Base-by-base conservation (phyloP, 2,797 vertebrate genomes). In the Oreonectes daqikongensis region DNA sequence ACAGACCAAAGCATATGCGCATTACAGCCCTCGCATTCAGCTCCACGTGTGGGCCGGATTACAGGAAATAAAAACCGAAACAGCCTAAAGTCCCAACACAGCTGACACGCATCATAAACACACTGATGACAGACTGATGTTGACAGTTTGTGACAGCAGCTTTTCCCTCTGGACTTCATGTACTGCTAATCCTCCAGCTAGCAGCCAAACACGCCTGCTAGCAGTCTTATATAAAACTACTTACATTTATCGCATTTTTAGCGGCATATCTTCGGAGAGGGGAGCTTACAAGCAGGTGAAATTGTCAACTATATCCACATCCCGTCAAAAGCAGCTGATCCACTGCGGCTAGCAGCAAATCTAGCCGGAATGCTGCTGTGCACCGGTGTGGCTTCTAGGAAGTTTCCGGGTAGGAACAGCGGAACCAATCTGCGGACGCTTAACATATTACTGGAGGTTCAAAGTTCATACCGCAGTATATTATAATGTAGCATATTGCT, bases 231-330 rank as follows among this genome's bases (percentile, higher is more conserved):
- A 8, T 17, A 14, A 11, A 40, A 44, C 7, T 63, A 84, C 82
- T 84, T 53, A 84, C 82, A 55, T 71, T 11, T 79, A 66, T 42
- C 55, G 68, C 77, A 78, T 79, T 74, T 77, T 82, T 38, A 84
- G 42, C 75, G 69, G 44, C 65, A 75, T 70, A 81, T 81, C 53
- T 63, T 75, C 53, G 4, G 44, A 61, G 48, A 46, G 24, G 46
- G 11, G 53, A 15, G 20, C 30, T 73, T 26, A 68, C 17, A 7
- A 42, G 55, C 10, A 61, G 53, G 24, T 17, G n/a, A 40, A 69
- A 30, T 5, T 15, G 65, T 61, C 59, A 57, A 60, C 40, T 55
- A n/a, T 3, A 70, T 26, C 59, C 40, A 59, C 83, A 79, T 75
- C 40, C 69, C 76, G 48, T 28, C 10, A 70, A 53, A n/a, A 12